A percentile compares a stretch with the other conserved stretches of the same genome.
These are phyloP conservation scores for Aphelenchoides bicaudatus DNA, from an alignment of 2,888 invertebrate genomes.

Conservation along the genomic window DNA sequence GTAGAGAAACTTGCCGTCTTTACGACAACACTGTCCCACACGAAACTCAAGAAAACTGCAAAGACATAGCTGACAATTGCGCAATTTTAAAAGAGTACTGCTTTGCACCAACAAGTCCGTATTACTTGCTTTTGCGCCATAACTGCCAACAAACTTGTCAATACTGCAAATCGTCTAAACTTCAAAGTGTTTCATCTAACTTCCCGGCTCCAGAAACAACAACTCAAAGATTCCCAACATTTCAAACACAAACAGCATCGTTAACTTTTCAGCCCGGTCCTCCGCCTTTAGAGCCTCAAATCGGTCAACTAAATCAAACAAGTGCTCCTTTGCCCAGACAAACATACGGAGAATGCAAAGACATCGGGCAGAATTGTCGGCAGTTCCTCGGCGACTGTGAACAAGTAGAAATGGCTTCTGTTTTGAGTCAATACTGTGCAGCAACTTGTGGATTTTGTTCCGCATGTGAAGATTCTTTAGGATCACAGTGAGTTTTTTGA, in stretches of 20 bases:
- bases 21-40: background rate
- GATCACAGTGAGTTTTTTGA: background rate
- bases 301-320: no score
- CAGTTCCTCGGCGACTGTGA: no score
- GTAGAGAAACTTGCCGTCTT: conserved; percentile 4
- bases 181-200: background rate
- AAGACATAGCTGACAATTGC: conserved; percentile 1
- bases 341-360: background rate
- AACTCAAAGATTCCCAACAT: no score
- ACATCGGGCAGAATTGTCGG: no score
- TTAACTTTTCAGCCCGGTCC: conserved; percentile 1
- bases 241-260: no score
- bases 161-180: background rate
- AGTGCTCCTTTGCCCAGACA: no score
- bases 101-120: background rate
- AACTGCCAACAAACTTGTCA: background rate
- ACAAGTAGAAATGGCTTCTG: background rate
- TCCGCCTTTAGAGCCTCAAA: background rate
- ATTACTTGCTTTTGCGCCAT: background rate
- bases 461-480: background rate
- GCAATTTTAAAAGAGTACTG: background rate
- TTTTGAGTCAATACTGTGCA: background rate
- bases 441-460: background rate
- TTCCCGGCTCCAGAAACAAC: no score
- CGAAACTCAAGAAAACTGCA: background rate